Evolutionary conservation across 1,140 invertebrate genomes (phyloP).

Genomic region (Camponotus pennsylvanicus): DNA sequence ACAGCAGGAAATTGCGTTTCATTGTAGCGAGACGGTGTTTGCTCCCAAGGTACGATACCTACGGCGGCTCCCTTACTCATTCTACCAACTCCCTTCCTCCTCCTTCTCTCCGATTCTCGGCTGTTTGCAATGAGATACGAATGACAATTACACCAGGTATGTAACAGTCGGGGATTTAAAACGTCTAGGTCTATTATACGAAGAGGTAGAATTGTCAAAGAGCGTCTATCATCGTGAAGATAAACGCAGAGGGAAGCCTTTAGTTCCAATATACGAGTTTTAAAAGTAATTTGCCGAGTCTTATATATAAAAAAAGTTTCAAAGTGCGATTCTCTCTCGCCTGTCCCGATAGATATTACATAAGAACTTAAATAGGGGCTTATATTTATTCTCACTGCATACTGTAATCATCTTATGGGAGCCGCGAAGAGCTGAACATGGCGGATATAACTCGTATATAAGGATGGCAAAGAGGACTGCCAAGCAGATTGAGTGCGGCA

Average conservation of each 20-base stretch:
- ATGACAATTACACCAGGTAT: conserved; percentile 77
- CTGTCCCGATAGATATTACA: background rate
- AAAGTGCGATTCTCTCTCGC: background rate
- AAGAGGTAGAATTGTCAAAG: conserved; percentile 20
- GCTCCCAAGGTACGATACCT: conserved; percentile 79
- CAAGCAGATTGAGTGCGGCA: conserved; percentile 64
- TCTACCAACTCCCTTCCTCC: conserved; percentile 9
- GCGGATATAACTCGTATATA: conserved; percentile 41
- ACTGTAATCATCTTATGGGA: conserved; percentile 55
- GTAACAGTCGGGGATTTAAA: conserved; percentile 73
- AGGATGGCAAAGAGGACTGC: conserved; percentile 23
- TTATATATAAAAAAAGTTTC: background rate
- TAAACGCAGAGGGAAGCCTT: background rate
- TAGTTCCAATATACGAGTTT: background rate
- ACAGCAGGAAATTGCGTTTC: conserved; percentile 82
- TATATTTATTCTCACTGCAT: too few relatives aligned
- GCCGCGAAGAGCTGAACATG: background rate
- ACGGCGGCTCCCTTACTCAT: conserved; percentile 38
- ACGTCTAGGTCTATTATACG: conserved; percentile 50
- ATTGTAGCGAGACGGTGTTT: conserved; percentile 81
- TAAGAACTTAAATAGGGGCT: conserved; percentile 32
- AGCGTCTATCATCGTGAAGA: background rate
- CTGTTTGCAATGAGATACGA: conserved; percentile 76
- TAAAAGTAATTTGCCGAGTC: background rate
- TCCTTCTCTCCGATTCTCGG: conserved; percentile 58